Base-by-base conservation (phyloP, 2,888 invertebrate genomes). In the Drosophila nigritarsus region DNA sequence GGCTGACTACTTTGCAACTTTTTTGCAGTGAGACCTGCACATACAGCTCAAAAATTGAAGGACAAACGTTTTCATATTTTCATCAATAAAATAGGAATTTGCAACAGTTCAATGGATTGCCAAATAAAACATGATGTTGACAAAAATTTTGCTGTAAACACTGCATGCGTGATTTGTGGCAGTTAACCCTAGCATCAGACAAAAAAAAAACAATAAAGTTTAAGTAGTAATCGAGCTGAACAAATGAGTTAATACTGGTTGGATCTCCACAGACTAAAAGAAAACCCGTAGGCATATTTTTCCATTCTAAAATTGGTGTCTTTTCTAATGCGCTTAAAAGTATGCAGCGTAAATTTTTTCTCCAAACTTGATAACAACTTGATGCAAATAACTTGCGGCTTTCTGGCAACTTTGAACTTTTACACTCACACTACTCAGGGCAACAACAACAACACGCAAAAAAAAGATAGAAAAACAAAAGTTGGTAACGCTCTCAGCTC, bases 281-380 rank as follows among this genome's bases (percentile, higher is more conserved):
- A 55, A 49, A 59, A 30, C 27, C 60, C 48, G 53, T 51, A 42
- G 56, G 34, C 30, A 15, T 20, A 29, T 13, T 51, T 30, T n/a
- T n/a, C 34, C 18, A 9, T 24, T 18, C 3, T 27, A 29, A 50
- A 74, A 45, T 64, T 58, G 54, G 58, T 62, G 61, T 75, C 72
- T 63, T 65, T 67, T 75, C 77, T 84, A 89, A 87, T 85, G 87
- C 84, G 87, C 89, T 85, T 87, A 89, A 89, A 68, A 80, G 80
- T 83, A 77, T 84, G 87, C 77, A 79, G 71, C 55, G 54, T 53
- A 55, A 24, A 69, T 71, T 73, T 74, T 65, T 75, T 48, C 61
- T 65, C 51, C 55, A 48, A 74, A 89, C 73, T 84, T 84, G 80
- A 89, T 82, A 89, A 84, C 75, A 87, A 89, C 89, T 86, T 84